phyloP scores from a whole-genome alignment of 2,888 invertebrate genomes.

The Xestoiulus laeticollis region DNA sequence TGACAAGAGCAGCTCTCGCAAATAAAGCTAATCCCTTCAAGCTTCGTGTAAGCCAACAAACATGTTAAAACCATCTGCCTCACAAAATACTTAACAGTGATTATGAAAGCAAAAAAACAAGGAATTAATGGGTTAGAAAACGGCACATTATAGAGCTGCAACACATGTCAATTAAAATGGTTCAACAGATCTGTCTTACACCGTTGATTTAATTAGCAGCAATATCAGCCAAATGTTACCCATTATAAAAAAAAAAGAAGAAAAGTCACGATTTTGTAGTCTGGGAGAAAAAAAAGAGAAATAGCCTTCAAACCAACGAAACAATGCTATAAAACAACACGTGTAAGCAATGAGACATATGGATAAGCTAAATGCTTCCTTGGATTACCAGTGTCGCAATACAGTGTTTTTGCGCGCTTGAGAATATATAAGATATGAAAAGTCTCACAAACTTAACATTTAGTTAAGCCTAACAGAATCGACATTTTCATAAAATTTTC shows the following conservation, averaged over 20 bases:
- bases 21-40: background rate
- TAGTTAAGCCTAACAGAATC: too few species aligned
- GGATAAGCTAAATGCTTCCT: background rate
- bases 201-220: constrained; percentile 4
- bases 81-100: constrained; percentile 10
- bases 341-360: background rate
- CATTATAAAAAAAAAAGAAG: background rate
- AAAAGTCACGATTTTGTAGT: background rate
- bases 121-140: constrained; percentile 4
- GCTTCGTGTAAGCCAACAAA: background rate
- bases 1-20: background rate
- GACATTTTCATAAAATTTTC: too few species aligned
- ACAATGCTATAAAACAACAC: background rate
- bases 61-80: background rate
- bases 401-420: background rate
- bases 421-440: background rate
- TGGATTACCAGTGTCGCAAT: background rate
- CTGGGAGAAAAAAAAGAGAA: too few species aligned
- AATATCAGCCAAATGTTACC: background rate
- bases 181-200: background rate
- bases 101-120: background rate
- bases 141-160: background rate
- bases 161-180: constrained; percentile 7
- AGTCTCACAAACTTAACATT: too few species aligned
- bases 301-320: background rate